Evolutionary conservation across 2,113 vertebrate species (phyloP).

Genomic region (Callopanchax toddi): DNA sequence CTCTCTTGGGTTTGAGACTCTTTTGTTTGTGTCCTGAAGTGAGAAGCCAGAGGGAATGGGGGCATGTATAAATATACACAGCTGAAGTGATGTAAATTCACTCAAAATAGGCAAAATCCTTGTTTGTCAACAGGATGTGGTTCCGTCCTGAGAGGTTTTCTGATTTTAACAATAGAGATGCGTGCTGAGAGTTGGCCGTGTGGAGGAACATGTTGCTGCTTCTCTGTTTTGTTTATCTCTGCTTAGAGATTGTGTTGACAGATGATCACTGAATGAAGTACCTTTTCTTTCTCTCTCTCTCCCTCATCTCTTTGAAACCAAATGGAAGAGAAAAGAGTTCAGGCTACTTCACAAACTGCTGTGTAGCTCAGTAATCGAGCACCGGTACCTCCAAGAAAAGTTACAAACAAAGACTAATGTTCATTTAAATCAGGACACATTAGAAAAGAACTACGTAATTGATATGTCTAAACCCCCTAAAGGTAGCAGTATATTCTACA

Average conservation of each 20-base stretch:
- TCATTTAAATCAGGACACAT: too few species aligned
- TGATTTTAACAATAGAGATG: slow-evolving; percentile 21
- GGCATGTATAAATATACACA: slow-evolving; percentile 50
- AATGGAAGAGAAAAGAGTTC: slow-evolving; percentile 66
- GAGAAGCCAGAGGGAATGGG: slow-evolving; percentile 29
- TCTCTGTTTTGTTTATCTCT: slow-evolving; percentile 57
- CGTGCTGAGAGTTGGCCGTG: slow-evolving; percentile 5
- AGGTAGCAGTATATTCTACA: too few species aligned
- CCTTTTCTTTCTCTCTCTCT: slow-evolving; percentile 33
- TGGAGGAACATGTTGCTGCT: slow-evolving; percentile 22
- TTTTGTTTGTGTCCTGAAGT: slow-evolving; percentile 84
- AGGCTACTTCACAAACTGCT: slow-evolving; percentile 63
- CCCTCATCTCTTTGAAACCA: slow-evolving; percentile 41
- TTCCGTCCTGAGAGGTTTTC: slow-evolving; percentile 2
- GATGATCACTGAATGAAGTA: slow-evolving; percentile 52
- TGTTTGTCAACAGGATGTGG: slow-evolving; percentile 27
- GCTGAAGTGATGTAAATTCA: slow-evolving; percentile 21
- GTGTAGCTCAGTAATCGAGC: slow-evolving; percentile 11
- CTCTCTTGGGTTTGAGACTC: slow-evolving; percentile 76
- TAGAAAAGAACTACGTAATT: too few species aligned
- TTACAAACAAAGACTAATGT: too few species aligned
- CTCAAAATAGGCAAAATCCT: slow-evolving; percentile 13
- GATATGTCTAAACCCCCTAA: too few species aligned
- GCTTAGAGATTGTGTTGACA: slow-evolving; percentile 57
- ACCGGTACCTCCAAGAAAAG: too few species aligned